phyloP scores from a whole-genome alignment of 2,888 invertebrate genomes.

The Ceramica pisi region DNA sequence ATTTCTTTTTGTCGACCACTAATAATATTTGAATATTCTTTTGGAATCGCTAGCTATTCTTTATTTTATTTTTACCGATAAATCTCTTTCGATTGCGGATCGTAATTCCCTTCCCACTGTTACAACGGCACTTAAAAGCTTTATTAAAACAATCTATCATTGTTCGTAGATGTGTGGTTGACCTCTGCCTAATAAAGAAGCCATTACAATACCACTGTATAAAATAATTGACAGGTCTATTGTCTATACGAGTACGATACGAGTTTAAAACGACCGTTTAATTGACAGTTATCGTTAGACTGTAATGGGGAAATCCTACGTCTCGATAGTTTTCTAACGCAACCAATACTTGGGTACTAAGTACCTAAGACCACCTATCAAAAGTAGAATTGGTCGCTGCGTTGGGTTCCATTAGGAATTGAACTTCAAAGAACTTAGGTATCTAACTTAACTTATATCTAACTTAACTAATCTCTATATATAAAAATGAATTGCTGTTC shows the following conservation, averaged over 20 bases:
- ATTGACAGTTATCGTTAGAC: conserved; percentile 42
- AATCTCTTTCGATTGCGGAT: conserved; percentile 1
- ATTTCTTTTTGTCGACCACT: conserved; percentile 12
- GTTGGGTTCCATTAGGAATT: background rate
- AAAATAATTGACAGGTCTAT: conserved; percentile 55
- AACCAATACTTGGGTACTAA: background rate
- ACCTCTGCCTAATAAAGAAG: conserved; percentile 12
- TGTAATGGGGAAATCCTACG: conserved; percentile 17
- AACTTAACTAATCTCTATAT: no score
- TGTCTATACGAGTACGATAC: conserved; percentile 27
- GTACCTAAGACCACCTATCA: background rate
- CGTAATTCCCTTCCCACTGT: background rate
- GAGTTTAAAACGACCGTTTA: conserved; percentile 19
- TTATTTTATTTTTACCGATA: conserved; percentile 13
- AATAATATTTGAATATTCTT: background rate
- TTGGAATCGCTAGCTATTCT: conserved; percentile 1
- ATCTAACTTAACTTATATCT: no score
- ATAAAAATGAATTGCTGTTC: no score
- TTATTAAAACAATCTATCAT: conserved; percentile 37
- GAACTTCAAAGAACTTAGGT: background rate
- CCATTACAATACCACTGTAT: conserved; percentile 5
- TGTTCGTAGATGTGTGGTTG: conserved; percentile 16
- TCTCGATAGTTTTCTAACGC: background rate
- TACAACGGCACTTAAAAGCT: conserved; percentile 11
- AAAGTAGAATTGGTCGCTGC: background rate